A percentile compares a stretch with the other conserved stretches of the same genome.
Evolutionary conservation across 2,113 vertebrate genomes (phyloP).

Genomic region (Campylomormyrus tamandua): DNA sequence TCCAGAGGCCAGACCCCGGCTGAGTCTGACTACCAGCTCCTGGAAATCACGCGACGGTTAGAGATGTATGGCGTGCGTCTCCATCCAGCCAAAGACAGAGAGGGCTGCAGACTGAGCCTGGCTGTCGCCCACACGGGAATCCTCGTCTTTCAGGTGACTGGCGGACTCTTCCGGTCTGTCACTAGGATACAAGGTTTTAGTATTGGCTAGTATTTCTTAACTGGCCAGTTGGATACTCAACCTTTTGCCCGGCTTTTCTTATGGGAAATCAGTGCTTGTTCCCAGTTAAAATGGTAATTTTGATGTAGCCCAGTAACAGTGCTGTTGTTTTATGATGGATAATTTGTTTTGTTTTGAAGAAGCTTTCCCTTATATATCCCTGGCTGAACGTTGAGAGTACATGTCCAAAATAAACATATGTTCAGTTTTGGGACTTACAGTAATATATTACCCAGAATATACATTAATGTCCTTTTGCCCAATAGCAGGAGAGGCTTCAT

Average conservation of each 20-base stretch:
- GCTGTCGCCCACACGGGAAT: constrained; percentile 87
- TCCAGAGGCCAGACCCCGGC: constrained; percentile 85
- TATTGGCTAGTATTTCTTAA: neutral
- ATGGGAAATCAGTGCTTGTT: neutral
- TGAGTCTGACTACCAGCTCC: constrained; percentile 85
- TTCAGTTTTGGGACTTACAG: neutral
- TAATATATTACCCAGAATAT: neutral
- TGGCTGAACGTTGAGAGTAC: neutral
- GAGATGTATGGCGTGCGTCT: constrained; percentile 89
- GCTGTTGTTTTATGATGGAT: neutral
- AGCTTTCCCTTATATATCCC: neutral
- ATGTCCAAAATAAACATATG: neutral
- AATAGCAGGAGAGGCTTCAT: neutral
- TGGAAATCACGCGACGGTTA: constrained; percentile 84
- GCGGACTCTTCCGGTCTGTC: neutral
- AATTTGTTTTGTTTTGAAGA: neutral
- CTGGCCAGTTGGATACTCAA: neutral
- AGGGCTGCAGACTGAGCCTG: constrained; percentile 87
- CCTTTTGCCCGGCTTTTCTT: neutral
- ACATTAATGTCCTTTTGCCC: neutral
- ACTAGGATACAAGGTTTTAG: neutral
- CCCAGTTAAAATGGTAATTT: neutral
- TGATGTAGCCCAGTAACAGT: neutral
- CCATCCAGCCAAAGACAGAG: constrained; percentile 86
- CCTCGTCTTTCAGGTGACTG: constrained; percentile 83